Evolutionary conservation across 2,888 invertebrate genomes (phyloP).

Genomic region (Erpobdella octoculata): DNA sequence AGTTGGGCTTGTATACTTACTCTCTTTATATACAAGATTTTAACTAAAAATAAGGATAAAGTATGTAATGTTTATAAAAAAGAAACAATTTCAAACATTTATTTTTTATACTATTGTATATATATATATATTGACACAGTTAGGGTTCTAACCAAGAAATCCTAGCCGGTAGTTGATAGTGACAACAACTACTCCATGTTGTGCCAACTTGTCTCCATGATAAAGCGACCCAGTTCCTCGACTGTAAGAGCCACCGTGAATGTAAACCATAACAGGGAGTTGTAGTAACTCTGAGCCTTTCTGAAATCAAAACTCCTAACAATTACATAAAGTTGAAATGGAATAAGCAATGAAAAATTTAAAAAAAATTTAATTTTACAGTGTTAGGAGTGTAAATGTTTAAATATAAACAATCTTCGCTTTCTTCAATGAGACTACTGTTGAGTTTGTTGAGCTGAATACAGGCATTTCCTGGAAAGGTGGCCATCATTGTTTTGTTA

Average conservation of each 20-base stretch:
- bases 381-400: slow-evolving; percentile 34
- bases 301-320: slow-evolving; percentile 6
- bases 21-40: too few species aligned
- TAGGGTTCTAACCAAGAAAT: slow-evolving; percentile 26
- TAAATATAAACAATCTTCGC: slow-evolving; percentile 37
- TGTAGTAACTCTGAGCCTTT: neutral
- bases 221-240: slow-evolving; percentile 35
- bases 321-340: neutral
- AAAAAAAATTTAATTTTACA: neutral
- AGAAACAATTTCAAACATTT: too few species aligned
- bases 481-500: neutral
- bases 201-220: slow-evolving; percentile 35
- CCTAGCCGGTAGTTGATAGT: slow-evolving; percentile 39
- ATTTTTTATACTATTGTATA: too few species aligned
- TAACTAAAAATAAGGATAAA: too few species aligned
- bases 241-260: slow-evolving; percentile 38
- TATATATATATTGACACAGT: neutral
- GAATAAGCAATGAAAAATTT: neutral
- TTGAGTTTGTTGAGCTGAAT: neutral
- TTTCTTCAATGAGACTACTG: neutral
- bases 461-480: neutral
- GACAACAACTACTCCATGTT: slow-evolving; percentile 38
- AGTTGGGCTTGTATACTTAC: too few species aligned
- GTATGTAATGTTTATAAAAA: neutral
- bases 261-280: slow-evolving; percentile 38